Conservation (phyloP, 2,797 vertebrate genomes). For the Otolemur crassicaudatus region DNA sequence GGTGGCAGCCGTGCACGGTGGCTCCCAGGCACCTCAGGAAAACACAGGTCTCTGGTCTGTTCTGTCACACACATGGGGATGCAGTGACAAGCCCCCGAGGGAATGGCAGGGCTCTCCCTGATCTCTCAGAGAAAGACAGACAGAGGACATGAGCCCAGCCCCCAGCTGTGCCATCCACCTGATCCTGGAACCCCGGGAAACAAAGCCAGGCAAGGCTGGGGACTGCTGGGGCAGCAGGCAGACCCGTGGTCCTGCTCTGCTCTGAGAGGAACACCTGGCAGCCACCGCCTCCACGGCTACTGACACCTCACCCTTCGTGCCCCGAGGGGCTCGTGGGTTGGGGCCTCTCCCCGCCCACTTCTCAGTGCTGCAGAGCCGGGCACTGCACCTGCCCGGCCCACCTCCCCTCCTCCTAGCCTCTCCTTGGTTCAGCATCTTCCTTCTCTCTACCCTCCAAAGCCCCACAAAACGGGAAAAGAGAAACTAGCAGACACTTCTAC, state of each 20-base stretch:
- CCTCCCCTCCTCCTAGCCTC: neutral
- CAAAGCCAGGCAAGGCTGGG: neutral
- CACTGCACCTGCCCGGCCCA: neutral
- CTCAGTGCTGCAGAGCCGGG: neutral
- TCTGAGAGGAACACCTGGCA: neutral
- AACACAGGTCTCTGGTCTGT: rapidly evolving
- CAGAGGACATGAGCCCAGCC: neutral
- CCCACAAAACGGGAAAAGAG: neutral
- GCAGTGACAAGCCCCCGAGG: neutral
- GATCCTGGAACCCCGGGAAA: neutral
- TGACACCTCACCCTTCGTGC: too few species aligned
- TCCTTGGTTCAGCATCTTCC: neutral
- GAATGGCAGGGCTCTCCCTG: neutral
- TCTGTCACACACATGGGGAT: neutral
- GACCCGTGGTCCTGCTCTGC: neutral
- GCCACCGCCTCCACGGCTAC: neutral
- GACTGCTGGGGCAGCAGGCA: neutral
- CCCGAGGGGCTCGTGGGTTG: neutral
- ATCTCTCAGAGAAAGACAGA: neutral
- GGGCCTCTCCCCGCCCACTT: too few species aligned
- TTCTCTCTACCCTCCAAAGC: neutral
- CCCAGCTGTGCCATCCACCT: neutral
- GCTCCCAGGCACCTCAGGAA: neutral
- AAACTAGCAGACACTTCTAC: neutral
- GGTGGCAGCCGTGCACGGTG: too few species aligned